Base-by-base conservation (phyloP, 2,888 invertebrate species). In the Ptycholaimellus sp. region DNA sequence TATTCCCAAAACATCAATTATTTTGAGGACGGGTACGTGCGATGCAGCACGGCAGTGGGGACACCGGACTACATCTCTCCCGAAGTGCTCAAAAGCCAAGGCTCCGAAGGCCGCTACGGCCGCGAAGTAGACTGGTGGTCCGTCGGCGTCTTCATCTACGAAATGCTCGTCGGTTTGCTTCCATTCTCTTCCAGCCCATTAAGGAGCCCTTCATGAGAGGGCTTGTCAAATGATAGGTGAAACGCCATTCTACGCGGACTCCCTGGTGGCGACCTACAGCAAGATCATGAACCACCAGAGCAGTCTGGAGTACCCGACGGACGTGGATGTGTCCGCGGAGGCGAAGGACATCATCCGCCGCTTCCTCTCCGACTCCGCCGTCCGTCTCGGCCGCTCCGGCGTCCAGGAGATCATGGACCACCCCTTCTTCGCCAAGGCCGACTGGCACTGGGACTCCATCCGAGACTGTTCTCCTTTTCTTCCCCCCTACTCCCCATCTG, bases 11-110 rank as follows among this genome's bases (percentile, higher is more conserved):
- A 11, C 13, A 20, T 20, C 3, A 33, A 33, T 13, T 20, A 31
- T 17, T 44, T 45, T 16, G 44, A 72, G 70, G 85, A 90, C 62
- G 90, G 93, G 3, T 67, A 87, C 49, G 87, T 96, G 28, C 70
- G 82, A 44, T 87, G 87, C 30, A 87, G 85, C 58, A 90, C 87
- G 49, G 93, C 96, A 6, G 93, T 99, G 9, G 96, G 96, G 25
- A 99, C 96, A 5, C 96, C 96, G 7, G 96, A 99, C 63, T 99
- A 99, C 59, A 96, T 99, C 52, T 85, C 85, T 37, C 93, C 96
- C 0, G 96, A 99, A 66, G 93, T 96, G 37, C 67, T 99, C 46
- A 81, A 83, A 59, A 87, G 87, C 27, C 90, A 90, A 46, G 85
- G 85, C 46, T 78, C 79, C 28, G 80, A 82, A 57, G 83, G 83